Percentiles rank a stretch among this genome's conserved stretches.
phyloP scores from a whole-genome alignment of 92 coral and sea anemone species.

The Meandrina meandrites region DNA sequence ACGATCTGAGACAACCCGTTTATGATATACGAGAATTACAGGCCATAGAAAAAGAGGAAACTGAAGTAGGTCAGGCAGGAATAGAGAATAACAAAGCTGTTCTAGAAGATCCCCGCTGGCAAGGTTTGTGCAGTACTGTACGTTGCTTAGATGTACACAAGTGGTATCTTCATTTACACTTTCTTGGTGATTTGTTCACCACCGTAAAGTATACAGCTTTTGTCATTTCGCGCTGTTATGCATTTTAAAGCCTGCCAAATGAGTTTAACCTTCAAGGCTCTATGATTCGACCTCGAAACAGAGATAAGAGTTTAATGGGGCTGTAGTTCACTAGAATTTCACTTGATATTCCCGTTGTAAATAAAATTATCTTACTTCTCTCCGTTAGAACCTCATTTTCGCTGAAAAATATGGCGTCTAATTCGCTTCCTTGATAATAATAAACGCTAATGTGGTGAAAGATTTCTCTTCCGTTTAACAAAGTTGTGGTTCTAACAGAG shows the following conservation, averaged over 20 bases:
- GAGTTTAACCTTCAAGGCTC: conserved; percentile 23
- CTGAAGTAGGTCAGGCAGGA: conserved; percentile 82
- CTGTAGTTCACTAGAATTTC: conserved; percentile 27
- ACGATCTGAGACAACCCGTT: conserved; percentile 98
- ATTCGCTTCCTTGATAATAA: conserved; percentile 13
- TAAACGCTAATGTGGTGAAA: conserved; percentile 42
- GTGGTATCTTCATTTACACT: conserved; percentile 36
- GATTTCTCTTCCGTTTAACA: conserved; percentile 42
- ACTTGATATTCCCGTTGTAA: conserved; percentile 1
- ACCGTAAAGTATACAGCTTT: conserved; percentile 17
- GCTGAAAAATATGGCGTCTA: neutral
- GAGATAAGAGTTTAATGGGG: conserved; percentile 37
- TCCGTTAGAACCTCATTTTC: conserved; percentile 26
- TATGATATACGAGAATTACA: conserved; percentile 98
- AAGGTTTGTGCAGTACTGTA: conserved; percentile 88
- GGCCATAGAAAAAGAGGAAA: conserved; percentile 98
- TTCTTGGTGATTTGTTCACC: conserved; percentile 28
- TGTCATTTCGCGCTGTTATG: conserved; percentile 30
- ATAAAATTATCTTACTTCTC: neutral
- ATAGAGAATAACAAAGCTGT: conserved; percentile 93
- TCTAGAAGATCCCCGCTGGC: conserved; percentile 99
- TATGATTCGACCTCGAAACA: conserved; percentile 44
- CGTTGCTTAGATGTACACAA: conserved; percentile 58
- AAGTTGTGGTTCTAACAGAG: conserved; percentile 58
- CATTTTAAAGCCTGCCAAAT: conserved; percentile 24